phyloP scores from a whole-genome alignment of 2,888 invertebrate genomes.

The Tholera decimalis region DNA sequence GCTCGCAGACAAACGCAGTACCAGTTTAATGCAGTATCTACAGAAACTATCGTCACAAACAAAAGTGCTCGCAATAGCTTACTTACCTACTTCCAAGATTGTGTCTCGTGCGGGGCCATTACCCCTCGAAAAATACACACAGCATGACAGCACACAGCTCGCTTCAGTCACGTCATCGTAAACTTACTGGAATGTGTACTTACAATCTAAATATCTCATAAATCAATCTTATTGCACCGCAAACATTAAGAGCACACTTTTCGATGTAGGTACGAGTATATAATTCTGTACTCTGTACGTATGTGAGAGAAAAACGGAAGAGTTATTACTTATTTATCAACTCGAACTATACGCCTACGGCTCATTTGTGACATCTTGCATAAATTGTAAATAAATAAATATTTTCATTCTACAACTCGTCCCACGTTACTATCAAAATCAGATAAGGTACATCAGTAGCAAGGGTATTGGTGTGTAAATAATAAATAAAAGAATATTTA shows the following conservation, averaged over 20 bases:
- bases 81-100: background rate
- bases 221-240: background rate
- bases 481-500: too few species aligned
- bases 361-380: too few species aligned
- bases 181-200: background rate
- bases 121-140: background rate
- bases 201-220: background rate
- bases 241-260: background rate
- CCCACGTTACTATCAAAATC: too few species aligned
- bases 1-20: background rate
- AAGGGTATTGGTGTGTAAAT: too few species aligned
- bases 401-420: too few species aligned
- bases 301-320: background rate
- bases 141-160: too few species aligned
- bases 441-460: too few species aligned
- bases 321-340: too few species aligned
- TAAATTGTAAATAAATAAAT: too few species aligned
- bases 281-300: too few species aligned
- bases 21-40: background rate
- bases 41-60: background rate
- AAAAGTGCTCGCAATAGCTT: background rate
- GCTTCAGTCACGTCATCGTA: background rate
- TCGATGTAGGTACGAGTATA: too few species aligned
- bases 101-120: background rate
- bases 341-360: too few species aligned